Evolutionary conservation across 1,140 invertebrate species (phyloP).

Genomic region (Meloidogyne chitwoodi): DNA sequence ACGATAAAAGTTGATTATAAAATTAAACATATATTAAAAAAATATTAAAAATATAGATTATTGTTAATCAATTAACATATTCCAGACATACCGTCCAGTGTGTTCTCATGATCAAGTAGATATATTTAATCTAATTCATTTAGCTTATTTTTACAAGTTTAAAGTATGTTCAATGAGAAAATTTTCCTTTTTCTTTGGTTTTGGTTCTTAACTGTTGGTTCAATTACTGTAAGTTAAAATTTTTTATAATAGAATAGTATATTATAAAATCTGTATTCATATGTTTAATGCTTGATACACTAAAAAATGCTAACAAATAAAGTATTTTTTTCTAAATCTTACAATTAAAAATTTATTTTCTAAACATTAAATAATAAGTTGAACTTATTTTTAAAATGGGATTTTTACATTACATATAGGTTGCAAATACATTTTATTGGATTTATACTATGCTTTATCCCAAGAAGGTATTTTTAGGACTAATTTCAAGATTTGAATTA

Average conservation of each 20-base stretch:
- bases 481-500: not conserved
- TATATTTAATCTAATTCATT: not conserved
- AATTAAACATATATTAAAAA: too few species aligned
- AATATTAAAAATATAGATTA: not conserved
- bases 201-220: constrained; percentile 57
- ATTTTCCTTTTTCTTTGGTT: constrained; percentile 60
- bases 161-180: constrained; percentile 59
- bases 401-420: too few species aligned
- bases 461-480: constrained; percentile 42
- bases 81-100: constrained; percentile 56
- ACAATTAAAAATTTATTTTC: too few species aligned
- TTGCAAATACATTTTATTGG: constrained; percentile 57
- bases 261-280: too few species aligned
- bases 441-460: constrained; percentile 59
- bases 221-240: constrained; percentile 41
- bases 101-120: constrained; percentile 56
- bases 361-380: too few species aligned
- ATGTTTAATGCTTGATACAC: too few species aligned
- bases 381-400: too few species aligned
- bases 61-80: too few species aligned
- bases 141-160: not conserved
- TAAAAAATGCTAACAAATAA: too few species aligned
- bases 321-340: too few species aligned
- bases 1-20: too few species aligned
- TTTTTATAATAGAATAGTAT: too few species aligned